Conservation (phyloP, 2,113 vertebrate genomes). For the Burhinus bistriatus region DNA sequence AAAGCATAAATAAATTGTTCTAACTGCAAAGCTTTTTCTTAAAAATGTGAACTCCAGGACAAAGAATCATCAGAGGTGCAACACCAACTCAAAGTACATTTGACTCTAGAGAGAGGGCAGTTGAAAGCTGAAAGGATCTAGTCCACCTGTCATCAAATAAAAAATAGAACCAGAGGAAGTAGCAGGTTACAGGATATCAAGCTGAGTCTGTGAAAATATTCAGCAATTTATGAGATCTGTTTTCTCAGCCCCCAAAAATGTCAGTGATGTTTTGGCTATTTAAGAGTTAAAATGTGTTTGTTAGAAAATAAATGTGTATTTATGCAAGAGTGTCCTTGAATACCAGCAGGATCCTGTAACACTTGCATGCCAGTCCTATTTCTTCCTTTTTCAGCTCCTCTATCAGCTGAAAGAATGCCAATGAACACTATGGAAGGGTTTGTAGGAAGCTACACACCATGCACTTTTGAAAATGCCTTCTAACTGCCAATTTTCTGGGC, state of each 20-base stretch:
- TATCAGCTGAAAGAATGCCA: background rate
- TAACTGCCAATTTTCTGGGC: background rate
- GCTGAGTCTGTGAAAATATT: background rate
- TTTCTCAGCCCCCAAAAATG: background rate
- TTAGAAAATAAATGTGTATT: background rate
- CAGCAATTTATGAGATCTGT: background rate
- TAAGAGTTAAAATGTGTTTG: background rate
- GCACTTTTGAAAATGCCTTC: background rate
- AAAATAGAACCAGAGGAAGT: background rate
- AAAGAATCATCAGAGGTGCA: background rate
- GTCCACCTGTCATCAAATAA: background rate
- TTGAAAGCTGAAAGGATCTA: background rate
- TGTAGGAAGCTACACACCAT: background rate
- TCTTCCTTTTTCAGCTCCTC: background rate
- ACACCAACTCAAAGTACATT: background rate
- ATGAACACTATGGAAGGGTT: background rate
- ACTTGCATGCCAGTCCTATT: background rate
- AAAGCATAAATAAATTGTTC: background rate
- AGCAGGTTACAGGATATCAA: background rate
- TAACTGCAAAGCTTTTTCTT: background rate
- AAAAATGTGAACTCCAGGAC: background rate
- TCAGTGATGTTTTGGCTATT: background rate
- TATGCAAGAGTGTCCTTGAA: background rate
- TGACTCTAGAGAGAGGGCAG: background rate
- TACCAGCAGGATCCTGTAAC: background rate